Conservation (phyloP, 2,888 invertebrate genomes). For the Cerastoderma edule region DNA sequence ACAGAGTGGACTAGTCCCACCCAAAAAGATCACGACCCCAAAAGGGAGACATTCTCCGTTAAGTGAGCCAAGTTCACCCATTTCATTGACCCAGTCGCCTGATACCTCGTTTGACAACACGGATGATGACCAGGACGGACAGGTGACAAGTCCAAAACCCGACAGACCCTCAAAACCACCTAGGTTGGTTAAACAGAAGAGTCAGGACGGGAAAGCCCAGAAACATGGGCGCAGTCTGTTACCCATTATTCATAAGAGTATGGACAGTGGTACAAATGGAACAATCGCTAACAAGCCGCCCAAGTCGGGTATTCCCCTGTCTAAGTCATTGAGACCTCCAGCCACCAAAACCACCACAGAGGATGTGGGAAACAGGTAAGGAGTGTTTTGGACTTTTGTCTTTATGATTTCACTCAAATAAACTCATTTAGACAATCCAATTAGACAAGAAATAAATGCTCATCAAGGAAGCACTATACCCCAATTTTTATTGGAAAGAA, state of each 20-base stretch:
- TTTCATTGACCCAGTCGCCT: slow-evolving; percentile 22
- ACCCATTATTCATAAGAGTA: slow-evolving; percentile 56
- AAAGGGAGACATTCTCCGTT: slow-evolving; percentile 19
- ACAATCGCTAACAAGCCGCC: slow-evolving; percentile 38
- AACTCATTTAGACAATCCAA: too few relatives aligned
- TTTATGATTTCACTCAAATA: too few relatives aligned
- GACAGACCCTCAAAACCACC: slow-evolving; percentile 58
- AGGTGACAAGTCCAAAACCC: slow-evolving; percentile 38
- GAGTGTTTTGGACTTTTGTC: too few relatives aligned
- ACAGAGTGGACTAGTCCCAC: slow-evolving; percentile 42
- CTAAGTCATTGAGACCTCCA: slow-evolving; percentile 50
- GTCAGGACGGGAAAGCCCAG: slow-evolving; percentile 47
- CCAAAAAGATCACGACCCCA: slow-evolving; percentile 47
- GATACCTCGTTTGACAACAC: slow-evolving; percentile 28
- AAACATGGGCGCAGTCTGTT: slow-evolving; percentile 57
- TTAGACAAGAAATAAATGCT: too few relatives aligned
- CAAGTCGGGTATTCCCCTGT: slow-evolving; percentile 56
- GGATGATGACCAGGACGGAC: slow-evolving; percentile 26
- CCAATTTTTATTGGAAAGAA: too few relatives aligned
- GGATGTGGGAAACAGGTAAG: slow-evolving; percentile 35
- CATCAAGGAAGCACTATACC: too few relatives aligned
- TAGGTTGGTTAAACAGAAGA: slow-evolving; percentile 53
- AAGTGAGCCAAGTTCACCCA: slow-evolving; percentile 17
- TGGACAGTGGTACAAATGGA: slow-evolving; percentile 46
- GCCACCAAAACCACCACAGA: slow-evolving; percentile 54